Evolutionary conservation across 92 coral and sea anemone genomes (phyloP).

Genomic region (Actinernus sp.): DNA sequence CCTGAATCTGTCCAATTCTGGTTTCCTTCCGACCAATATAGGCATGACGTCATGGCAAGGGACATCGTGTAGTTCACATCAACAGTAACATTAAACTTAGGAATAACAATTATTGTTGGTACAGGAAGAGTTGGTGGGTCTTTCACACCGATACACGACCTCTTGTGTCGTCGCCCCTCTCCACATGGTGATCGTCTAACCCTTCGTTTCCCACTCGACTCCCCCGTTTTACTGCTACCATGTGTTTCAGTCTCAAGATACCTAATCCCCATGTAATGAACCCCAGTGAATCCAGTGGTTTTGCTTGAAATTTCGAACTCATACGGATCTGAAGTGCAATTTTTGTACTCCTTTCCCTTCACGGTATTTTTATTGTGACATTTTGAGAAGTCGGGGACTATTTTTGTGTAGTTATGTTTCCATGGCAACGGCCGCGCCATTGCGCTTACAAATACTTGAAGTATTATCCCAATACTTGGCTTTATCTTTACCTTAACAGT

Average conservation of each 20-base stretch:
- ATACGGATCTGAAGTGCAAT: conserved; percentile 72
- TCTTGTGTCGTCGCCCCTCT: conserved; percentile 22
- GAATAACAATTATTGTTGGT: conserved; percentile 57
- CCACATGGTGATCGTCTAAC: not conserved
- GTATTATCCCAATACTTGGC: conserved; percentile 1
- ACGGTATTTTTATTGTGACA: not conserved
- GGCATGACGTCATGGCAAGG: conserved; percentile 61
- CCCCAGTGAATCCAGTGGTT: conserved; percentile 54
- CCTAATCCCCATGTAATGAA: conserved; percentile 67
- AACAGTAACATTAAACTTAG: conserved; percentile 50
- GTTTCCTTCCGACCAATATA: conserved; percentile 76
- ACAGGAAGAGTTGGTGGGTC: conserved; percentile 71
- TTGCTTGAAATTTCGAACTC: conserved; percentile 43
- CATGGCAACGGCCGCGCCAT: conserved; percentile 26
- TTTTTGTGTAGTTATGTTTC: conserved; percentile 29
- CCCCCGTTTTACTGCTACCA: not conserved
- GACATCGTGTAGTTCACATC: conserved; percentile 74
- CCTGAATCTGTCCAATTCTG: conserved; percentile 75
- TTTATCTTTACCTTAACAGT: conserved; percentile 27
- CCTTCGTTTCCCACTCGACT: not conserved
- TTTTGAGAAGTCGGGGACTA: conserved; percentile 35
- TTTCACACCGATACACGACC: conserved; percentile 65
- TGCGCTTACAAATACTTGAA: conserved; percentile 24
- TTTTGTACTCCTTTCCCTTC: not conserved
- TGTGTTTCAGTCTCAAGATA: not conserved